phyloP scores from a whole-genome alignment of 1,140 invertebrate species.

The Macrobrachium nipponense region DNA sequence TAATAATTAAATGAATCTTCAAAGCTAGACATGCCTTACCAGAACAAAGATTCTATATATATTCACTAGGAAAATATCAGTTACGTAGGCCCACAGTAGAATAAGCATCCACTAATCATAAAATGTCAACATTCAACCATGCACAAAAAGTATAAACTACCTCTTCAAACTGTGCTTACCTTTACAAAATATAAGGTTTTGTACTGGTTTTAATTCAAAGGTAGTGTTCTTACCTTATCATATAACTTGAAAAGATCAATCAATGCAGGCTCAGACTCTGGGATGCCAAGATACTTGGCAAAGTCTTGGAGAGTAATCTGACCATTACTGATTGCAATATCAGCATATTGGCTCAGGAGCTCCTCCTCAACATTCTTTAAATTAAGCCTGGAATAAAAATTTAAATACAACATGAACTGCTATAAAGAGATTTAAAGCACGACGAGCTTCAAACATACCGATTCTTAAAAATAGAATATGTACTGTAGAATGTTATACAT shows the following conservation, averaged over 20 bases:
- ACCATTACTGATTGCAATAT: constrained; percentile 68
- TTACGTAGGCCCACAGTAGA: too few species aligned
- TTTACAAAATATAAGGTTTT: too few species aligned
- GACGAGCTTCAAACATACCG: constrained; percentile 16
- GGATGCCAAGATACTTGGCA: constrained; percentile 74
- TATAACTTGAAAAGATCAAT: constrained; percentile 78
- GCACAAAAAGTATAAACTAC: too few species aligned
- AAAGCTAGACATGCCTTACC: too few species aligned
- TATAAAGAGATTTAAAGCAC: background rate
- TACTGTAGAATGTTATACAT: too few species aligned
- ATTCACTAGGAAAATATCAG: too few species aligned
- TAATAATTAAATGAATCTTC: too few species aligned
- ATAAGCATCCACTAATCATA: too few species aligned
- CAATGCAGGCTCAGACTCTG: constrained; percentile 71
- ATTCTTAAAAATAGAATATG: background rate
- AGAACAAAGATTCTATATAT: too few species aligned
- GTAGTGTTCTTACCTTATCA: constrained; percentile 73
- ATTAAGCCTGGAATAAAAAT: constrained; percentile 64
- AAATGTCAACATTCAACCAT: too few species aligned
- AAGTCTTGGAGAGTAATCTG: constrained; percentile 75
- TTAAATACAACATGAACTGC: background rate
- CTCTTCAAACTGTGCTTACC: too few species aligned
- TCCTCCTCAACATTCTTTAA: constrained; percentile 66
- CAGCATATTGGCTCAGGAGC: constrained; percentile 66
- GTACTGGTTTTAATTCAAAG: too few species aligned